A percentile compares a stretch with the other conserved stretches of the same genome.
phyloP scores from a whole-genome alignment of 2,113 vertebrate species.

The Grantiella picta region DNA sequence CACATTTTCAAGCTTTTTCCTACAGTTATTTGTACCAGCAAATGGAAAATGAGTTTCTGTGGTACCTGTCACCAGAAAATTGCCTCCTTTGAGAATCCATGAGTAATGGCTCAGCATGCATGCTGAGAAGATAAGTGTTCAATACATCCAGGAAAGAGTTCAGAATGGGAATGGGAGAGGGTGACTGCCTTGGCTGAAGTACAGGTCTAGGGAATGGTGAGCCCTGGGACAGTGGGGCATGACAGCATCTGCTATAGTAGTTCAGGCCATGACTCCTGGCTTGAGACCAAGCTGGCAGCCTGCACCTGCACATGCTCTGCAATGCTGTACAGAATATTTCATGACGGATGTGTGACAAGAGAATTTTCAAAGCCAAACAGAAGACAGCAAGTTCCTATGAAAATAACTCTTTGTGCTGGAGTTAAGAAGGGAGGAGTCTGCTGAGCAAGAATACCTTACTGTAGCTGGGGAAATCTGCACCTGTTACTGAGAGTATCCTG shows the following conservation, averaged over 20 bases:
- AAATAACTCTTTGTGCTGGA: neutral
- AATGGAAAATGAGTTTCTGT: neutral
- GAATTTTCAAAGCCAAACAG: neutral
- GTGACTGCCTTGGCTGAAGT: neutral
- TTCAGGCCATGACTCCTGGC: neutral
- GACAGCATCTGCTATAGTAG: neutral
- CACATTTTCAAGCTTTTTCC: neutral
- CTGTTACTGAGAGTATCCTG: neutral
- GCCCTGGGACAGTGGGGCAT: neutral
- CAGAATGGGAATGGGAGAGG: neutral
- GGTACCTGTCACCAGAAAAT: neutral
- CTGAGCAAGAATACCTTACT: neutral
- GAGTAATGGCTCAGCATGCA: neutral
- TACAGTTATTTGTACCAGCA: neutral
- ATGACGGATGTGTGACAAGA: neutral
- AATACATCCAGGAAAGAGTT: neutral
- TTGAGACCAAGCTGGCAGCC: neutral
- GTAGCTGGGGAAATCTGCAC: neutral
- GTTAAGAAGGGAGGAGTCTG: neutral
- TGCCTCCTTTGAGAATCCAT: neutral
- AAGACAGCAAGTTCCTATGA: neutral
- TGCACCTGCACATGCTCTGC: neutral
- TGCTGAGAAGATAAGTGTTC: neutral
- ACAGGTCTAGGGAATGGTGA: neutral
- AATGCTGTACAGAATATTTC: neutral